phyloP scores from a whole-genome alignment of 2,888 invertebrate species.

The Aleiodes testaceus region DNA sequence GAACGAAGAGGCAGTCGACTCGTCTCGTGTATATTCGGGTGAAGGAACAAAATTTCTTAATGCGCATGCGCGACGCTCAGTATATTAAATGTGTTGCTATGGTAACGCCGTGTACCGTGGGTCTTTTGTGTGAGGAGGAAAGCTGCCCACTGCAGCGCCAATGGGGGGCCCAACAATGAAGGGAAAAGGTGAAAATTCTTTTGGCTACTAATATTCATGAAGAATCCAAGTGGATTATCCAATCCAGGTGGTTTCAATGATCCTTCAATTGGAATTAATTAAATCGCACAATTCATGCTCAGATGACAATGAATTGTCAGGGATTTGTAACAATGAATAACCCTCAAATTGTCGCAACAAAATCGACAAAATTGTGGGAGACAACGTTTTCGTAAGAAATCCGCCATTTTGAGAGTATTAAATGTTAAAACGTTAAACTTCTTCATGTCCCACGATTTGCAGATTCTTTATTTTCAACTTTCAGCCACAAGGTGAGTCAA shows the following conservation, averaged over 20 bases:
- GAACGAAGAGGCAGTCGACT: too few relatives aligned
- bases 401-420: too few relatives aligned
- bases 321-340: background rate
- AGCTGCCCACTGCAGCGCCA: background rate
- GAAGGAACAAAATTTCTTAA: background rate
- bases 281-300: too few relatives aligned
- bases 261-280: too few relatives aligned
- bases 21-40: background rate
- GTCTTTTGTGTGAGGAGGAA: background rate
- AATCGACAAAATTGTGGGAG: too few relatives aligned
- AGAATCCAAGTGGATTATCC: too few relatives aligned
- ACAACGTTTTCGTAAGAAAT: too few relatives aligned
- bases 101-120: background rate
- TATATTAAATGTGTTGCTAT: background rate
- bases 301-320: background rate
- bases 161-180: background rate
- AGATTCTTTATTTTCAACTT: background rate
- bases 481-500: constrained; percentile 13
- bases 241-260: too few relatives aligned
- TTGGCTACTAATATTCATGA: background rate
- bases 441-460: background rate
- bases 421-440: too few relatives aligned
- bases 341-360: background rate
- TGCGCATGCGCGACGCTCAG: constrained; percentile 2
- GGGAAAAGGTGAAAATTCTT: background rate